A percentile compares a stretch with the other conserved stretches of the same genome.
Evolutionary conservation across 64 coral and sea anemone genomes (phyloP).

Genomic region (Trachythela sp.): DNA sequence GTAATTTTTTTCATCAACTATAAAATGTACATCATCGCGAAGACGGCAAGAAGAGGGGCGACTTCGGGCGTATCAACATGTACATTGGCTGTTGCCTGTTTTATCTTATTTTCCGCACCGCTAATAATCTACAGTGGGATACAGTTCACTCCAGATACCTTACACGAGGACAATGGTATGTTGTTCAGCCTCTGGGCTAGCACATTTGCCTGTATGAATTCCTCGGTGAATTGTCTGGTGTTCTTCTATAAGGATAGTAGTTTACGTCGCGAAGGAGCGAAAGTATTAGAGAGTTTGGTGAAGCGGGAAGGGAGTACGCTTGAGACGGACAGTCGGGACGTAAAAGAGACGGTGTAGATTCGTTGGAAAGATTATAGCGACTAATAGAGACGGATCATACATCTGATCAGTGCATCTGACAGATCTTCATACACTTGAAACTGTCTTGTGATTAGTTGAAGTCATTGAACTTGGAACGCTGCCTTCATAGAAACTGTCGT

Average conservation of each 20-base stretch:
- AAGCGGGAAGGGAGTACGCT: too few species aligned
- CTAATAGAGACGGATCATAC: too few species aligned
- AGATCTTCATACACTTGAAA: too few species aligned
- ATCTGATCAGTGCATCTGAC: too few species aligned
- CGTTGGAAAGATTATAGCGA: too few species aligned
- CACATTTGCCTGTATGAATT: background rate
- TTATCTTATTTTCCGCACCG: background rate
- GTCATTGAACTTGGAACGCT: too few species aligned
- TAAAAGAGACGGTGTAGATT: too few species aligned
- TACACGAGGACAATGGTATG: too few species aligned
- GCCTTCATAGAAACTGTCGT: too few species aligned
- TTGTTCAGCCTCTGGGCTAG: background rate
- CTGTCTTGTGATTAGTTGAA: too few species aligned
- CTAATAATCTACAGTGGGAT: background rate
- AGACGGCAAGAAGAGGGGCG: background rate
- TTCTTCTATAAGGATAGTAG: background rate
- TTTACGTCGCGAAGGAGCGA: background rate
- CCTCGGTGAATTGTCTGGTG: background rate
- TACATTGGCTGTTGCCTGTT: background rate
- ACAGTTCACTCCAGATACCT: background rate
- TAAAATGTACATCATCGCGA: background rate
- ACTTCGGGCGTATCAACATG: background rate
- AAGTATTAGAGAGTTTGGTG: background rate
- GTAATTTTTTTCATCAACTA: background rate
- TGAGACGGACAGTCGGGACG: too few species aligned